phyloP scores from a whole-genome alignment of 1,140 invertebrate species.

The Centruroides sculpturatus region DNA sequence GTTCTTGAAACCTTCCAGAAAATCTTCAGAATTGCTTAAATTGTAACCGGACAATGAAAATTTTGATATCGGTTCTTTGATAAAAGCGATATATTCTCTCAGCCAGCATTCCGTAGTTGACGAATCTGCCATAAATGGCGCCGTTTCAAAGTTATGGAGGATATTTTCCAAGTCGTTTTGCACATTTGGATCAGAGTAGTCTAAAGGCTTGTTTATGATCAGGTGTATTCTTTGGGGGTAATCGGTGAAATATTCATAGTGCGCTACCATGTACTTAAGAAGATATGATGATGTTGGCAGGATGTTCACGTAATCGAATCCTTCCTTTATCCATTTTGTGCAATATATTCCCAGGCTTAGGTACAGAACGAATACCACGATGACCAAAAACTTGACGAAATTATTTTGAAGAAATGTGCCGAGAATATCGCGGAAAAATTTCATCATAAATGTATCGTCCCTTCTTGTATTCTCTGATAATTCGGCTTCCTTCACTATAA shows the following conservation, averaged over 20 bases:
- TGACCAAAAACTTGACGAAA: conserved; percentile 52
- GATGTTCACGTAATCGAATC: conserved; percentile 64
- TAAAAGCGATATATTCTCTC: conserved; percentile 61
- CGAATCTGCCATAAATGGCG: conserved; percentile 51
- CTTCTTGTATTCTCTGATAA: no score
- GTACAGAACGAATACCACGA: conserved; percentile 63
- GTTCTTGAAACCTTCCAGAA: conserved; percentile 57
- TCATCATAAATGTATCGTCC: conserved; percentile 64
- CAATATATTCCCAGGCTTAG: conserved; percentile 71
- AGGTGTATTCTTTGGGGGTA: conserved; percentile 81
- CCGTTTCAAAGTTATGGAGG: conserved; percentile 60
- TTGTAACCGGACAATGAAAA: conserved; percentile 42
- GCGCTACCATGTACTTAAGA: conserved; percentile 68
- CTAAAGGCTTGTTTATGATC: conserved; percentile 59
- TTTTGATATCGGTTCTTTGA: conserved; percentile 53
- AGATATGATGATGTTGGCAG: conserved; percentile 76
- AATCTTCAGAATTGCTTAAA: conserved; percentile 53
- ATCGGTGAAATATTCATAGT: conserved; percentile 74
- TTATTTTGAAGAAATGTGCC: conserved; percentile 57
- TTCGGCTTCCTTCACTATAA: no score
- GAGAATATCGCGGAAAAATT: conserved; percentile 71
- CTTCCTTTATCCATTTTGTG: conserved; percentile 70
- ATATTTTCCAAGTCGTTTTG: conserved; percentile 48
- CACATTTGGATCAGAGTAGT: conserved; percentile 59
- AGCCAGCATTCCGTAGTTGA: conserved; percentile 84